phyloP scores from a whole-genome alignment of 2,797 vertebrate species.

The Typhlichthys eigenmanni region DNA sequence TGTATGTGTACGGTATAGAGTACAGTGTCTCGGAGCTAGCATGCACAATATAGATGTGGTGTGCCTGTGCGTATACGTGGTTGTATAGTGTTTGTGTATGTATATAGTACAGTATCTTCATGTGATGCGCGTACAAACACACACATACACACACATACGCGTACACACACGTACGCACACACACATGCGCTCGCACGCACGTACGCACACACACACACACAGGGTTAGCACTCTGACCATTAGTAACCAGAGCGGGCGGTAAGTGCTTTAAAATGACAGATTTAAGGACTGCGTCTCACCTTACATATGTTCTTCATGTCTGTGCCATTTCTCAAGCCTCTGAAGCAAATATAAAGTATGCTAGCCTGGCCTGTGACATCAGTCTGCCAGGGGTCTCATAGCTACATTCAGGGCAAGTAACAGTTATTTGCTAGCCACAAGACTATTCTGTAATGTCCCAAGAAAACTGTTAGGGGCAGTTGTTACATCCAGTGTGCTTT shows the following conservation, averaged over 20 bases:
- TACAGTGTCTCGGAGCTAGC: no score
- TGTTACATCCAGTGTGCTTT: no score
- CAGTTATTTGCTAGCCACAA: no score
- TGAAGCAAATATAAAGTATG: conserved; percentile 45
- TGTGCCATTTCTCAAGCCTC: conserved; percentile 52
- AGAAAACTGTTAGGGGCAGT: no score
- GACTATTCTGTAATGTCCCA: no score
- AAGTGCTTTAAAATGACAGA: conserved; percentile 46
- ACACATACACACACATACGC: background rate
- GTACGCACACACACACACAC: conserved; percentile 8
- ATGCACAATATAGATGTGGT: conserved; percentile 2
- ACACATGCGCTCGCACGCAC: conserved; percentile 4
- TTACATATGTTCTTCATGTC: conserved; percentile 54
- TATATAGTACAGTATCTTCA: conserved; percentile 10
- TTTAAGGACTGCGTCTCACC: conserved; percentile 40
- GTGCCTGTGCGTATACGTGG: conserved; percentile 18
- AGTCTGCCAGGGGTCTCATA: conserved; percentile 4
- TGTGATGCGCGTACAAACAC: conserved; percentile 14
- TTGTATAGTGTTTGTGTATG: conserved; percentile 3
- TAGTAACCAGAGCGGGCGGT: conserved; percentile 64
- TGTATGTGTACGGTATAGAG: conserved; percentile 5
- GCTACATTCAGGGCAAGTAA: background rate
- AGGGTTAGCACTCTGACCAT: conserved; percentile 51
- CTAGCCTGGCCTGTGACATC: conserved; percentile 16
- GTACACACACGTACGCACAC: background rate